Conservation (phyloP, 2,888 invertebrate species). For the Ctenicera cuprea region DNA sequence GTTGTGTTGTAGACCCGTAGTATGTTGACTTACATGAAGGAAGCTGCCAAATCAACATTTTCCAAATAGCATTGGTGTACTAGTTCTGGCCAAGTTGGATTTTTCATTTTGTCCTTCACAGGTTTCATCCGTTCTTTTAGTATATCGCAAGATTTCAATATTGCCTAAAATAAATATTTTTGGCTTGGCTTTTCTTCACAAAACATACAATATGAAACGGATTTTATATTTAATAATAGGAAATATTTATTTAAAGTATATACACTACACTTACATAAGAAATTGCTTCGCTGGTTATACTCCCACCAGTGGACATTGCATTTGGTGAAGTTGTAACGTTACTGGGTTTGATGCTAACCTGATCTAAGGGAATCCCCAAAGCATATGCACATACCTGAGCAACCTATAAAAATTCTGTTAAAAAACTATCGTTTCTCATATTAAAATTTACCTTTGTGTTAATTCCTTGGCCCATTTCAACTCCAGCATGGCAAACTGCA, state of each 20-base stretch:
- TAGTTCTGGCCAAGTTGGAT: conserved; percentile 76
- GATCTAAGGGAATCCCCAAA: conserved; percentile 81
- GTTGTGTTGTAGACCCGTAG: too few species aligned
- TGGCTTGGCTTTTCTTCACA: too few species aligned
- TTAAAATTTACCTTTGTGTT: conserved; percentile 79
- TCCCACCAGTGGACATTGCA: conserved; percentile 80
- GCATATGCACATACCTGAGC: conserved; percentile 85
- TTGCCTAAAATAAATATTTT: conserved; percentile 69
- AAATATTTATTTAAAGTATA: background rate
- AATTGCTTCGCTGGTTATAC: conserved; percentile 82
- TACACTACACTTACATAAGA: conserved; percentile 68
- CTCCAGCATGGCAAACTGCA: conserved; percentile 81
- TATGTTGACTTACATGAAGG: conserved; percentile 75
- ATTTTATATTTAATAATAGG: background rate
- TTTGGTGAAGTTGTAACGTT: conserved; percentile 82
- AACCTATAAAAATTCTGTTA: conserved; percentile 70
- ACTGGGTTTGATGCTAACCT: conserved; percentile 80
- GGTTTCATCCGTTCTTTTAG: conserved; percentile 78
- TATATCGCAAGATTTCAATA: conserved; percentile 78
- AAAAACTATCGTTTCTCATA: background rate
- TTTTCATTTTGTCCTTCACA: conserved; percentile 72
- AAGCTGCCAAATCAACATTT: conserved; percentile 78
- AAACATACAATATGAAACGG: background rate
- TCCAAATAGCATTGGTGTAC: conserved; percentile 74
- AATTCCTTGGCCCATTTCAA: conserved; percentile 89